Conservation (phyloP, 1,140 invertebrate species). For the silkworm (Bombyx mori) region ASM3026992v2 NC_085107.1:5590501-5591000, state of each 20-base stretch:
- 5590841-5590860: constrained; percentile 7
- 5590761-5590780: constrained; percentile 5
- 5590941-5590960: constrained; percentile 20
- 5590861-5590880: constrained; percentile 23
- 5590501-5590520: constrained; percentile 9
- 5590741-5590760: constrained; percentile 19
- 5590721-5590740: constrained; percentile 22
- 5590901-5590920: constrained; percentile 12
- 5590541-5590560: constrained; percentile 28
- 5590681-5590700: background rate
- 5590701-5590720: constrained; percentile 2
- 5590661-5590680: background rate
- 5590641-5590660: background rate
- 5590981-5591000: constrained; percentile 23
- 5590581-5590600: constrained; percentile 11
- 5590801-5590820: constrained; percentile 17
- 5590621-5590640: constrained; percentile 10
- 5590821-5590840: constrained; percentile 11
- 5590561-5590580: constrained; percentile 17
- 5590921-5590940: constrained; percentile 17
- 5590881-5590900: constrained; percentile 22
- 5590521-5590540: constrained; percentile 10
- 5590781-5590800: constrained; percentile 9
- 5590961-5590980: constrained; percentile 20
- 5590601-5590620: constrained; percentile 17